Evolutionary conservation across 2,113 vertebrate species (phyloP), one percentile per base, ranked within the genome.

Genomic region (Hystrix brachyura): DNA sequence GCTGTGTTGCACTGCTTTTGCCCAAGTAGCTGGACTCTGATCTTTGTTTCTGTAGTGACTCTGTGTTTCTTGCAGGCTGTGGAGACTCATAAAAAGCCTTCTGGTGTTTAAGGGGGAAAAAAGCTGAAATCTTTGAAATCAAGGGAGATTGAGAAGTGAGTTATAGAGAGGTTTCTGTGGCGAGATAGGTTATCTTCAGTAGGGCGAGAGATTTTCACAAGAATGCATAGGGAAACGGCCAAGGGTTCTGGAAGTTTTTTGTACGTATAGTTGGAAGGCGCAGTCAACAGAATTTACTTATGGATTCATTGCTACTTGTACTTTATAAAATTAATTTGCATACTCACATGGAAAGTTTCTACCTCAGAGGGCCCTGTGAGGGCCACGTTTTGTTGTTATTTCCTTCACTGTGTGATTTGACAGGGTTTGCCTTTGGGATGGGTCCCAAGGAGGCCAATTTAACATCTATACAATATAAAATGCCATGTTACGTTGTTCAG

Each of bases 151-250:
- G 53, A 21, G 43, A 32, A 51, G 55, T 90, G 89, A 95, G 48
- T 98, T 90, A 78, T 69, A 65, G 60, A 81, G 74, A 57, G 59
- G n/a, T 94, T 94, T 95, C 96, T 95, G 76, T 92, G 71, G 55
- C 71, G 69, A 98, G 96, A 97, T 90, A 98, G 78, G 94, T 90
- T 98, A 97, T 96, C 96, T 96, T 15, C 11, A 38, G 34, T 43
- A 85, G 65, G 10, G 71, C 55, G 34, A 38, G 64, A 95, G 87
- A 92, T 92, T 94, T 95, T 69, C 81, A 29, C 48, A 95, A 80
- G 94, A 97, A 97, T 96, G 90, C 80, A 38, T 60, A 84, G 84
- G 38, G 81, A 84, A 62, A 55, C 11, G 90, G 64, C 53, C 64
- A 19, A 67, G 34, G 57, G 18, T 32, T 59, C 87, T 87, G 87